These are phyloP conservation scores for Hesperophylax magnus DNA, from an alignment of 1,140 invertebrate genomes.

Conservation along the genomic window DNA sequence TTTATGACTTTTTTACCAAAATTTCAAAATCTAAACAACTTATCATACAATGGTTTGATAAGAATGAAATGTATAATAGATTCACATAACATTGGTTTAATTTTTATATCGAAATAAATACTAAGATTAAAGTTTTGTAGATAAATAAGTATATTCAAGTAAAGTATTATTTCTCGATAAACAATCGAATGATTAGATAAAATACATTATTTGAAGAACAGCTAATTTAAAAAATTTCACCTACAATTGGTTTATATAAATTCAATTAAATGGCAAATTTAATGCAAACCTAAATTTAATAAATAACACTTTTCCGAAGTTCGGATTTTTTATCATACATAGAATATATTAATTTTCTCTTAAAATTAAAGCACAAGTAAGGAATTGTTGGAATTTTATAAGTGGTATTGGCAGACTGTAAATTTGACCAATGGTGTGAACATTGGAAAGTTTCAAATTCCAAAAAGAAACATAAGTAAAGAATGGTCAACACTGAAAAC, in stretches of 20 bases:
- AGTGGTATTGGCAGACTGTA: background rate
- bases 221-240: background rate
- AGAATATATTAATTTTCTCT: constrained; percentile 36
- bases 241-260: background rate
- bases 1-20: too few relatives aligned
- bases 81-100: too few relatives aligned
- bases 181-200: constrained; percentile 26
- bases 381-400: constrained; percentile 13
- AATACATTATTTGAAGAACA: constrained; percentile 11
- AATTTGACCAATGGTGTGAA: background rate
- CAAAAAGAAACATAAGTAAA: background rate
- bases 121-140: too few relatives aligned
- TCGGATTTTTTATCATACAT: constrained; percentile 11
- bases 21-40: too few relatives aligned
- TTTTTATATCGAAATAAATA: too few relatives aligned
- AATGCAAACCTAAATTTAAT: constrained; percentile 12
- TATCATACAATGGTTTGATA: too few relatives aligned
- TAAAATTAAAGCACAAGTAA: constrained; percentile 30
- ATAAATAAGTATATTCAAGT: too few relatives aligned
- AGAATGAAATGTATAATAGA: too few relatives aligned
- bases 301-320: constrained; percentile 9
- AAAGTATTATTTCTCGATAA: too few relatives aligned
- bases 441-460: constrained; percentile 26
- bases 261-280: constrained; percentile 36
- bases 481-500: background rate